Percentiles rank a stretch among this genome's conserved stretches.
These are phyloP conservation scores for Zophobas atratus DNA, from an alignment of 1,140 invertebrate genomes.

Conservation along the genomic window DNA sequence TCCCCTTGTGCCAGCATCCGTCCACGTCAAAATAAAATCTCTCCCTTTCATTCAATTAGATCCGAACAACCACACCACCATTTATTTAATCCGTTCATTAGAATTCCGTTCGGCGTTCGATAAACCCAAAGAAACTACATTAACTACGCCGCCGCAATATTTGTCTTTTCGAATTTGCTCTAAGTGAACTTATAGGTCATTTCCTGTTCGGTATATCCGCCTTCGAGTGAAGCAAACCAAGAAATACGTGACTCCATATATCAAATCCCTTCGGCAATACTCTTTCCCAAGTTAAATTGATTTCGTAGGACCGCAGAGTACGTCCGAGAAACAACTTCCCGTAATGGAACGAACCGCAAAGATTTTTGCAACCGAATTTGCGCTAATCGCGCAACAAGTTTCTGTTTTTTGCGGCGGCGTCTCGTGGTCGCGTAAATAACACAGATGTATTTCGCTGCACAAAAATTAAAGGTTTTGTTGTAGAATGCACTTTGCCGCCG, in stretches of 20 bases:
- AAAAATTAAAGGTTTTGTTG: no score
- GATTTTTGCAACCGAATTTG: no score
- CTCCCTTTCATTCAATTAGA: constrained; percentile 18
- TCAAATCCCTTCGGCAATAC: constrained; percentile 42
- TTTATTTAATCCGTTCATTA: constrained; percentile 36
- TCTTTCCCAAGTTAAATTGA: constrained; percentile 39
- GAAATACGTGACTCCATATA: constrained; percentile 46
- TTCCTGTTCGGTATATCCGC: constrained; percentile 41
- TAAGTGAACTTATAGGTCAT: constrained; percentile 44
- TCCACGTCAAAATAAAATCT: no score
- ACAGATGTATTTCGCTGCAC: no score
- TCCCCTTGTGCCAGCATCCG: not conserved
- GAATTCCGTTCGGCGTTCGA: constrained; percentile 22
- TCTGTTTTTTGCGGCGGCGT: no score
- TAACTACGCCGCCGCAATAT: constrained; percentile 31
- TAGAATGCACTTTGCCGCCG: not conserved
- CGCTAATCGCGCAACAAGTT: no score
- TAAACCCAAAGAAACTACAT: constrained; percentile 41
- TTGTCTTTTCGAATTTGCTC: constrained; percentile 42
- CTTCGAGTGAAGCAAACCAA: constrained; percentile 43
- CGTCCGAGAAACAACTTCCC: not conserved
- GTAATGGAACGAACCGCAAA: no score
- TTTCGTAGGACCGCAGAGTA: constrained; percentile 36
- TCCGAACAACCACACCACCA: not conserved
- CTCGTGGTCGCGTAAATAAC: no score